These are phyloP conservation scores for Lissocephala sabroskyi DNA, from an alignment of 2,888 invertebrate species.

Conservation along the genomic window DNA sequence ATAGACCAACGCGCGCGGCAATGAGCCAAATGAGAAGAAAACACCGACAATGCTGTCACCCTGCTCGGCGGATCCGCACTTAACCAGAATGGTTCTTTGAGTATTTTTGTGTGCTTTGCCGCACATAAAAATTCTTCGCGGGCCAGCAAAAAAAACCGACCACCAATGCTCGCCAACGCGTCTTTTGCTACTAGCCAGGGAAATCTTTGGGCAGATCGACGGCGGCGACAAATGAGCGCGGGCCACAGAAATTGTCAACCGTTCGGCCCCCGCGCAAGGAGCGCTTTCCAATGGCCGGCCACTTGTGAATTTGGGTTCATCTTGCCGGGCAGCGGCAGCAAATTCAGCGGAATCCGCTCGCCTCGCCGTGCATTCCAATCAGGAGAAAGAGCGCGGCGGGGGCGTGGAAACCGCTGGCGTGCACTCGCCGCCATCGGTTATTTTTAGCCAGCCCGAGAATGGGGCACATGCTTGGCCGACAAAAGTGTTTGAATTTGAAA, in stretches of 20 bases:
- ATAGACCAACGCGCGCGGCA: slow-evolving; percentile 53
- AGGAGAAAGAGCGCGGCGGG: too few species aligned
- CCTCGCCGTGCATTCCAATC: slow-evolving; percentile 46
- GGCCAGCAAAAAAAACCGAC: neutral
- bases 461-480: slow-evolving; percentile 57
- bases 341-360: slow-evolving; percentile 11
- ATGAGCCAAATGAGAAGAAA: slow-evolving; percentile 56
- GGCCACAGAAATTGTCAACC: neutral
- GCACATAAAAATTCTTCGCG: slow-evolving; percentile 14
- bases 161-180: slow-evolving; percentile 38
- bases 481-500: slow-evolving; percentile 26
- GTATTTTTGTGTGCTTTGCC: slow-evolving; percentile 21
- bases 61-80: slow-evolving; percentile 10
- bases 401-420: slow-evolving; percentile 19
- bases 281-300: slow-evolving; percentile 54
- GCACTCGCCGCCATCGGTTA: slow-evolving; percentile 37
- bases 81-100: slow-evolving; percentile 18
- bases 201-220: slow-evolving; percentile 21
- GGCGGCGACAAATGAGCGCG: slow-evolving; percentile 5
- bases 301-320: slow-evolving; percentile 63
- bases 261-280: slow-evolving; percentile 24
- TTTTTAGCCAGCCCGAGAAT: slow-evolving; percentile 52
- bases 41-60: slow-evolving; percentile 5
- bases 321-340: slow-evolving; percentile 9
- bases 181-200: slow-evolving; percentile 46